These are phyloP conservation scores for Apoda limacodes DNA, from an alignment of 2,888 invertebrate species.

Conservation along the genomic window DNA sequence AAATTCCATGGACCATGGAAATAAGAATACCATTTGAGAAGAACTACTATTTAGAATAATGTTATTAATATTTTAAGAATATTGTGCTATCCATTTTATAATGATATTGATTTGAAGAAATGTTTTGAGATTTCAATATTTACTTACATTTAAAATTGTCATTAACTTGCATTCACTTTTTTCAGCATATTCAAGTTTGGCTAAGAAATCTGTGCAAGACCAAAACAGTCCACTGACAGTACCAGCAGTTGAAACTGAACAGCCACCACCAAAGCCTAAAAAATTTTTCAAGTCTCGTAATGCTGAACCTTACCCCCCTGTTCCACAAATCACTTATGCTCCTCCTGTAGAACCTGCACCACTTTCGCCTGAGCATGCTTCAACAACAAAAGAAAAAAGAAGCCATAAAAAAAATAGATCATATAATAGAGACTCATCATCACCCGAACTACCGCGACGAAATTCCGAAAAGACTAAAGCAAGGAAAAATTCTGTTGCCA, in stretches of 20 bases:
- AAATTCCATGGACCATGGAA: too few species aligned
- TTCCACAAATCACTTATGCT: slow-evolving; percentile 63
- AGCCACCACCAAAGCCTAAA: slow-evolving; percentile 79
- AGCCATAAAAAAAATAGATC: slow-evolving; percentile 41
- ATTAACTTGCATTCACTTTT: slow-evolving; percentile 19
- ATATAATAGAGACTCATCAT: slow-evolving; percentile 58
- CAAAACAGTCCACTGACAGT: slow-evolving; percentile 67
- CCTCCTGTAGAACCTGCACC: slow-evolving; percentile 57
- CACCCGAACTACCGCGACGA: slow-evolving; percentile 57
- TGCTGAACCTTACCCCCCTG: slow-evolving; percentile 70
- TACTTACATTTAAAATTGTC: too few species aligned
- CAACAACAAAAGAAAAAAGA: slow-evolving; percentile 52
- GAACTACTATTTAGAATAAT: too few species aligned
- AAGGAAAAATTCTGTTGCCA: slow-evolving; percentile 48
- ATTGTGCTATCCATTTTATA: too few species aligned
- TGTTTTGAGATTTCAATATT: slow-evolving; percentile 12
- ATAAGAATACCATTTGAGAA: too few species aligned
- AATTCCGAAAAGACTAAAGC: slow-evolving; percentile 53
- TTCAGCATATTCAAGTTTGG: slow-evolving; percentile 53
- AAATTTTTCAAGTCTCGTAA: slow-evolving; percentile 92
- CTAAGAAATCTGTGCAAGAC: slow-evolving; percentile 62
- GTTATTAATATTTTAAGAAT: too few species aligned
- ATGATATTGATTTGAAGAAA: too few species aligned
- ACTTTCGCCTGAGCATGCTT: slow-evolving; percentile 55
- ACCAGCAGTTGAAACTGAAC: slow-evolving; percentile 62